Evolutionary conservation across 2,888 invertebrate species (phyloP).

Genomic region (Ichneumon xanthorius): DNA sequence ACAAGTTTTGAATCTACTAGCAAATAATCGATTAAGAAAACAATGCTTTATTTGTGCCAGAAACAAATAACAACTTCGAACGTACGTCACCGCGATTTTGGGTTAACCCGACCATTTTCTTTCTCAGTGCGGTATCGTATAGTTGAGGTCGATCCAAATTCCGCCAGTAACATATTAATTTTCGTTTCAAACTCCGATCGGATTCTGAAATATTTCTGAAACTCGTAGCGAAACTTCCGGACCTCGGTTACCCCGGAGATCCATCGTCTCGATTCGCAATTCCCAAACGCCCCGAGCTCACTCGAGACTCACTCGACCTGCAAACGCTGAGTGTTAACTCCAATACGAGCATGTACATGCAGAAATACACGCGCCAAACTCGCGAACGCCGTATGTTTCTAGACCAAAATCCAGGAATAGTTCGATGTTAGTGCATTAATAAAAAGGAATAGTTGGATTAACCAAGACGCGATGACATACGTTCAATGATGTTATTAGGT

Average conservation of each 20-base stretch:
- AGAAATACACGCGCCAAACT: neutral
- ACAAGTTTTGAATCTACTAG: no score
- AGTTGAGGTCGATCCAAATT: neutral
- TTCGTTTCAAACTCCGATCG: neutral
- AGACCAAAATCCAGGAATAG: conserved; percentile 58
- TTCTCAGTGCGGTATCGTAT: neutral
- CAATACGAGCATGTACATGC: conserved; percentile 1
- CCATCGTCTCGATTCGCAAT: conserved; percentile 30
- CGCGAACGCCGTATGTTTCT: conserved; percentile 60
- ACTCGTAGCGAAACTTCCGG: neutral
- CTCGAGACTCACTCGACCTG: conserved; percentile 50
- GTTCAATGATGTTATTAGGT: no score
- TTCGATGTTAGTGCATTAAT: conserved; percentile 41
- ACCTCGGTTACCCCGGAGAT: conserved; percentile 12
- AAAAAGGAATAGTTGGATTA: no score
- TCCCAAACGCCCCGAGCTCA: conserved; percentile 17
- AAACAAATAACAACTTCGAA: no score
- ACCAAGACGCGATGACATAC: no score
- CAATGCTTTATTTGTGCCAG: no score
- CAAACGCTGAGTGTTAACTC: conserved; percentile 38
- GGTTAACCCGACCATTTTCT: no score
- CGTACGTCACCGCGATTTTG: no score
- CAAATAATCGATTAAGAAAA: no score
- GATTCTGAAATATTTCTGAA: neutral
- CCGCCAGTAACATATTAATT: neutral